Base-by-base conservation (phyloP, 2,113 vertebrate species). In the Ranitomeya imitator region DNA sequence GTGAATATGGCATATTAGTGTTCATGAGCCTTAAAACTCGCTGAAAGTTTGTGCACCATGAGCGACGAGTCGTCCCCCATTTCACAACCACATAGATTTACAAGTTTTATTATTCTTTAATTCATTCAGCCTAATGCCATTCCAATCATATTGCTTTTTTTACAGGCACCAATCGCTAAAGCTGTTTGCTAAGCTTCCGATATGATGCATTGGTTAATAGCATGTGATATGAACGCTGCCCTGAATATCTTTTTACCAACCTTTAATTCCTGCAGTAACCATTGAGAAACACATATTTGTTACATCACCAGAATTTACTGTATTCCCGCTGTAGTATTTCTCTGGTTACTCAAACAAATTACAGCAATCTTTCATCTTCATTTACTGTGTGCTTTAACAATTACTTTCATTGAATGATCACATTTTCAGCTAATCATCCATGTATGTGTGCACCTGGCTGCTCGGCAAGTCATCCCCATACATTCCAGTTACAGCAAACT, bases 311-410 rank as follows among this genome's bases (percentile, higher is more conserved):
- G 21, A 51, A 81, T 9, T 37, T 26, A 45, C 37, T 45, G 3
- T 45, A 81, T 61, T 81, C 57, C 57, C 4, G 23, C n/a, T 14
- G 13, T 57, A 31, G 59, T 81, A 37, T 81, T 81, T 26, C 57
- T 81, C 9, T 83, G 60, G 80, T 65, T 83, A 60, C 16, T 83
- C 61, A 83, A 83, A 83, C 31, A 83, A 45, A 65, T 63, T 83
- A 83, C 60, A 18, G 31, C 26, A 83, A 83, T 67, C 80, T 83
- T 83, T 83, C 60, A 83, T 83, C 60, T 83, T 83, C 80, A 83
- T 83, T 83, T 83, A 45, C 59, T 65, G 61, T 60, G 61, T 63
- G 37, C 60, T 61, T 83, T 63, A 83, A 60, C 60, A 63, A 61
- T 65, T 63, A 60, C 80, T 83, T 83, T 83, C 37, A 83, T 83